phyloP scores from a whole-genome alignment of 2,797 vertebrate species.

The Brachyalestes nurse region DNA sequence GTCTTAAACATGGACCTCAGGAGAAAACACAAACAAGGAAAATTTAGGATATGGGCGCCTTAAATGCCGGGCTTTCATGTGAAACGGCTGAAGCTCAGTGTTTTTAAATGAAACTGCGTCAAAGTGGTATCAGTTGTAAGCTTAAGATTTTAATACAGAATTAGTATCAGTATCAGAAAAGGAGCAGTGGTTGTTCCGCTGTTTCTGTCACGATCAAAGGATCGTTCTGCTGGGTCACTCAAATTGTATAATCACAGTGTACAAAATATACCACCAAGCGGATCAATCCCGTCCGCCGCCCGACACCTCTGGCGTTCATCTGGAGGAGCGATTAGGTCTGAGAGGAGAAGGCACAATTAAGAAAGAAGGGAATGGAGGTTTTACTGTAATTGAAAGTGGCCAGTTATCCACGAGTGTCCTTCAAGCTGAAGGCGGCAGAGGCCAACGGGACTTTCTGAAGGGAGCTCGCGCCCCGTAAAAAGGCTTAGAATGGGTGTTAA shows the following conservation, averaged over 20 bases:
- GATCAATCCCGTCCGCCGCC: neutral
- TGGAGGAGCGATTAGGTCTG: constrained; percentile 14
- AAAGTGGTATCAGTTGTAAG: no score
- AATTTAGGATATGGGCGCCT: no score
- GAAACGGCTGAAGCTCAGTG: no score
- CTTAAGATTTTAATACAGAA: no score
- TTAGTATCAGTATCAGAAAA: no score
- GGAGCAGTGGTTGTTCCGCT: no score
- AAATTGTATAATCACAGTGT: neutral
- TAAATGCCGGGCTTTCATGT: no score
- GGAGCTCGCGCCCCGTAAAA: constrained; percentile 34
- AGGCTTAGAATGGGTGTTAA: constrained; percentile 55
- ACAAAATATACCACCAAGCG: neutral
- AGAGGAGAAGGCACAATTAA: constrained; percentile 31
- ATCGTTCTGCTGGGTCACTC: neutral
- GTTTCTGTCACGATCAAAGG: no score
- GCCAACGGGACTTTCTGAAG: constrained; percentile 25
- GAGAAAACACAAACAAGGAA: no score
- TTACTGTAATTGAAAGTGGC: constrained; percentile 44
- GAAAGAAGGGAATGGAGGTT: constrained; percentile 32
- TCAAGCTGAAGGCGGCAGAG: constrained; percentile 43
- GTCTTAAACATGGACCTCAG: no score
- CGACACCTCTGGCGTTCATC: neutral
- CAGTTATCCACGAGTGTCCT: constrained; percentile 48
- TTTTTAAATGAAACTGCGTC: no score